Base-by-base conservation (phyloP, 2,113 vertebrate genomes). In the Euleptes europaea region DNA sequence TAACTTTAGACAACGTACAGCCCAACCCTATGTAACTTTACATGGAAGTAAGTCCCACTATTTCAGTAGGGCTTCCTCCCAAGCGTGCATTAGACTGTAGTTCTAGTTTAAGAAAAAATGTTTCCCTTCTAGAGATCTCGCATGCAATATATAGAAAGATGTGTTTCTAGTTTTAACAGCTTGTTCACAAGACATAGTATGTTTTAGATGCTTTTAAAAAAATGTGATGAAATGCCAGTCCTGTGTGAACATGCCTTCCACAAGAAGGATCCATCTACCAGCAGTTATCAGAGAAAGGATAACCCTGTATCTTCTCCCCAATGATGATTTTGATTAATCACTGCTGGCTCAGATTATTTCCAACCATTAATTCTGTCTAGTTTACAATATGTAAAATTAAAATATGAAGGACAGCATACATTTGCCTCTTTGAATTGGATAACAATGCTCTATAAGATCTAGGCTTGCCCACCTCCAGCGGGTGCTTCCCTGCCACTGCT, bases 381-480 rank as follows among this genome's bases (percentile, higher is more conserved):
- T 1, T 70, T 69, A 35, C 33, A 69, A 7, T 21, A 28, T 66
- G 33, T 15, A 54, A 44, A 4, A 35, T 4, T 42, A 75, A 38
- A 66, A 26, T 63, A 63, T 3, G 0, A 0, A 78, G 44, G 26
- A 21, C 1, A 19, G 4, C 13, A 54, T 38, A 13, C 44, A 82
- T 35, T 47, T 42, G 57, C 31, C 51, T 66, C 42, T 15, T 28
- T 15, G 6, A 2, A 0, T 0, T 0, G 6, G 66, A 10, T 67
- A 69, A 44, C 57, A 76, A 49, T 31, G 4, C 26, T 12, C 17
- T 26, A 66, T 13, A 31, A 1, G 0, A 63, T 63, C 23, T 5
- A 63, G 54, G 54, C 54, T 63, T 63, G 60, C 26, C 60, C 7
- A 28, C 9, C 7, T 10, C 26, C 60, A 63, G 7, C 9, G 6